Evolutionary conservation across 2,113 vertebrate genomes (phyloP).

Genomic region (Nycticebus coucang): DNA sequence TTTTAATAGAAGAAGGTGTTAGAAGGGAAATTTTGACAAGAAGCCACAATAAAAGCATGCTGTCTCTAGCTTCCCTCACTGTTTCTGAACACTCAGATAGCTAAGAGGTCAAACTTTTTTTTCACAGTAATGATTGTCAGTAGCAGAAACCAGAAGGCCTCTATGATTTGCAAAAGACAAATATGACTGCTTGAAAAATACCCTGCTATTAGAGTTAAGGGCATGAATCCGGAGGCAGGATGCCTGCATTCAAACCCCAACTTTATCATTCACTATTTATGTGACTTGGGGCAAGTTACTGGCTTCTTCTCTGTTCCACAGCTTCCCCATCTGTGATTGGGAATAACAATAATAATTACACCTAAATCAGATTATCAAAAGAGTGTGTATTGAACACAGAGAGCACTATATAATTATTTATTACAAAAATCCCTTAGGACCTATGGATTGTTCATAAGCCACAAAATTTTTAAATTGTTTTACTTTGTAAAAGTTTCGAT

Average conservation of each 20-base stretch:
- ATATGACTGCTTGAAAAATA: not conserved
- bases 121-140: not conserved
- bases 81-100: not conserved
- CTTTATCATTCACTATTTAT: not conserved
- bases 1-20: slow-evolving; percentile 40
- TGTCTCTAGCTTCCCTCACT: not conserved
- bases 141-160: not conserved
- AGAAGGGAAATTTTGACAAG: slow-evolving; percentile 38
- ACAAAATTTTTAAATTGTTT: not conserved
- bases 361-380: not conserved
- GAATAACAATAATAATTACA: not conserved
- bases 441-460: not conserved
- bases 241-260: not conserved
- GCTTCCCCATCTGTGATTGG: not conserved
- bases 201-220: not conserved
- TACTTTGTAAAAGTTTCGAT: not conserved
- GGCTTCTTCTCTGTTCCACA: not conserved
- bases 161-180: slow-evolving; percentile 25
- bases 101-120: not conserved
- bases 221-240: not conserved
- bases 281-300: not conserved
- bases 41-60: not conserved
- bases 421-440: not conserved
- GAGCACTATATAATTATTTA: not conserved
- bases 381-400: not conserved